phyloP scores from a whole-genome alignment of 2,113 vertebrate species.

The Hirundichthys speculiger region DNA sequence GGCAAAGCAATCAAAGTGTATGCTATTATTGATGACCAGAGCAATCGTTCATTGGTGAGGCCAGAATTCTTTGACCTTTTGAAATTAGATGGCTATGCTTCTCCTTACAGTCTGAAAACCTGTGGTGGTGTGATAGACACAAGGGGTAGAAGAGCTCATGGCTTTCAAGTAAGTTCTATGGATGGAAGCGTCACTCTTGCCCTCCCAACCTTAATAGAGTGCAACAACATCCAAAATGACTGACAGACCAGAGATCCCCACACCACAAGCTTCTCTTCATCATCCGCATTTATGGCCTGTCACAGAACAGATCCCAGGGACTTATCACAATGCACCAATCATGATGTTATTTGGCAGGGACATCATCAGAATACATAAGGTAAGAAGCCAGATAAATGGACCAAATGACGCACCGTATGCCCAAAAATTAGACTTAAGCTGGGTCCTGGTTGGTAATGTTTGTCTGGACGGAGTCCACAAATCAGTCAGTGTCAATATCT shows the following conservation, averaged over 20 bases:
- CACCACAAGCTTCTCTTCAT: neutral
- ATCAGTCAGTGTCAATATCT: no score
- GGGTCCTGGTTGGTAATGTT: no score
- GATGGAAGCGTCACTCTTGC: neutral
- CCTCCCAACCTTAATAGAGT: slow-evolving; percentile 15
- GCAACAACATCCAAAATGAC: slow-evolving; percentile 15
- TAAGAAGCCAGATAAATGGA: no score
- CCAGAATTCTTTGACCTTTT: neutral
- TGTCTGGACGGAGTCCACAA: no score
- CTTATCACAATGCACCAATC: no score
- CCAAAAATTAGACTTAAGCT: no score
- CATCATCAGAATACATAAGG: no score
- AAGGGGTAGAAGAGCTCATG: neutral
- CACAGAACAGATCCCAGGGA: no score
- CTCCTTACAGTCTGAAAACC: neutral
- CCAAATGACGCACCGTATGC: no score
- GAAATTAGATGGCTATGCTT: neutral
- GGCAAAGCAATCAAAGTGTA: no score
- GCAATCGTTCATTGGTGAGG: neutral
- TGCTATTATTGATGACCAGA: neutral
- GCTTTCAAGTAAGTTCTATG: neutral
- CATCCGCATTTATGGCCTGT: no score
- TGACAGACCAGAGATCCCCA: slow-evolving; percentile 6
- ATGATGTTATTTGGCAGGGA: no score
- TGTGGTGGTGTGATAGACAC: neutral